Percentiles rank a stretch among this genome's conserved stretches.
Evolutionary conservation across 2,113 vertebrate genomes (phyloP).

Genomic region (Elaphurus davidianus): DNA sequence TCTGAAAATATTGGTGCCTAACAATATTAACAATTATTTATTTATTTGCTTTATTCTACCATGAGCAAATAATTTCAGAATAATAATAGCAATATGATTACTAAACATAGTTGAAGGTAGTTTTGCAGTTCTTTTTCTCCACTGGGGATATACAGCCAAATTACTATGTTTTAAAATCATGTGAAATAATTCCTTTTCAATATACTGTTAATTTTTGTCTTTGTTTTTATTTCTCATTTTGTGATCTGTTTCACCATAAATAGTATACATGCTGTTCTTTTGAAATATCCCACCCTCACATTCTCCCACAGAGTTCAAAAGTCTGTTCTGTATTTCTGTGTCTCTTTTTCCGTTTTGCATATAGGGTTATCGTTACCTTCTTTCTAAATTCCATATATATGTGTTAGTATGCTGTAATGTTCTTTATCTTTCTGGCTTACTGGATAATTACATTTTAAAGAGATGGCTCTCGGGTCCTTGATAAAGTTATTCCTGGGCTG

Average conservation of each 20-base stretch:
- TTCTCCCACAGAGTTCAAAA: too few relatives aligned
- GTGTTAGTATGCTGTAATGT: too few relatives aligned
- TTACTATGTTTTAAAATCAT: not conserved
- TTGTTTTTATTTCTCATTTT: not conserved
- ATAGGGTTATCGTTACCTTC: too few relatives aligned
- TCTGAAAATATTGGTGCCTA: not conserved
- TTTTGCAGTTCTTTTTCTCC: not conserved
- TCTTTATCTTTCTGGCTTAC: too few relatives aligned
- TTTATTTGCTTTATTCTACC: not conserved
- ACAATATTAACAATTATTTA: not conserved
- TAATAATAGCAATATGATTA: not conserved
- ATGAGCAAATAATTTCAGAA: not conserved
- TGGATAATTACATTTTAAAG: not conserved
- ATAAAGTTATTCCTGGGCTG: not conserved
- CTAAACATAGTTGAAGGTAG: not conserved
- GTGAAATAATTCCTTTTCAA: not conserved
- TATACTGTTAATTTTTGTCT: not conserved
- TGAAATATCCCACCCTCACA: too few relatives aligned
- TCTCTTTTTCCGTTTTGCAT: too few relatives aligned
- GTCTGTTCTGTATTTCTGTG: too few relatives aligned
- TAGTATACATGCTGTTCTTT: too few relatives aligned
- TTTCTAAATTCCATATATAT: too few relatives aligned
- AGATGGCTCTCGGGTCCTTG: not conserved
- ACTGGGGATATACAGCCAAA: not conserved
- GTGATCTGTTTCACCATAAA: too few relatives aligned